Conservation (phyloP, 2,888 invertebrate genomes). For the Ichneumoninae sp. region DNA sequence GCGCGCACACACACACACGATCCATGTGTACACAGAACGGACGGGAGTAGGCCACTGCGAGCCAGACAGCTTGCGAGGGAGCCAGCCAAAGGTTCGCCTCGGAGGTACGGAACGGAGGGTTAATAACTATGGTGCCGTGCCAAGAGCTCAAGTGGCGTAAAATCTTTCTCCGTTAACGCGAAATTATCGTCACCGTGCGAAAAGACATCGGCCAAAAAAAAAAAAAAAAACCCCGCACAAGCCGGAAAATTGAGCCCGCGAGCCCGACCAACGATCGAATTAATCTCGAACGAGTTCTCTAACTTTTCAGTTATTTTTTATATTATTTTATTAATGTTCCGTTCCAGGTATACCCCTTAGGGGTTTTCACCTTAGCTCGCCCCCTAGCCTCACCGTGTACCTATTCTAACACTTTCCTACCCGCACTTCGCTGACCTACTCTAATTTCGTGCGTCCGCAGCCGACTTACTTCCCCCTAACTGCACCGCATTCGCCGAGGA, state of each 20-base stretch:
- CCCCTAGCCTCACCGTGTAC: no score
- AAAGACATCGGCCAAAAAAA: conserved; percentile 6
- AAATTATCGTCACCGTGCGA: conserved; percentile 59
- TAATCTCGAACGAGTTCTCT: conserved; percentile 1
- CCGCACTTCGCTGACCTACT: no score
- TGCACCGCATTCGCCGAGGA: no score
- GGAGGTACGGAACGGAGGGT: conserved; percentile 41
- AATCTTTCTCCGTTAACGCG: conserved; percentile 69
- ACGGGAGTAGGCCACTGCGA: conserved; percentile 55
- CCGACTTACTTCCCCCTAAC: no score
- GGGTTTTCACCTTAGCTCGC: no score
- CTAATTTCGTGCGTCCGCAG: no score
- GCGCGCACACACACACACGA: conserved; percentile 26
- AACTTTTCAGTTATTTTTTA: background rate
- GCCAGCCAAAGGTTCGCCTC: conserved; percentile 47
- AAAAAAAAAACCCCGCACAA: conserved; percentile 16
- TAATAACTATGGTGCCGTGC: conserved; percentile 63
- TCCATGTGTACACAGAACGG: conserved; percentile 34
- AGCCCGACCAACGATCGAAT: background rate
- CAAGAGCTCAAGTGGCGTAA: conserved; percentile 71
- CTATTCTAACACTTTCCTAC: no score
- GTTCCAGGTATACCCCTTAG: no score
- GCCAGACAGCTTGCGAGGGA: conserved; percentile 60
- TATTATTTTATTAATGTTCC: no score
- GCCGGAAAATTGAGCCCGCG: background rate